phyloP scores from a whole-genome alignment of 2,797 vertebrate species.

The Sciaenops ocellatus region DNA sequence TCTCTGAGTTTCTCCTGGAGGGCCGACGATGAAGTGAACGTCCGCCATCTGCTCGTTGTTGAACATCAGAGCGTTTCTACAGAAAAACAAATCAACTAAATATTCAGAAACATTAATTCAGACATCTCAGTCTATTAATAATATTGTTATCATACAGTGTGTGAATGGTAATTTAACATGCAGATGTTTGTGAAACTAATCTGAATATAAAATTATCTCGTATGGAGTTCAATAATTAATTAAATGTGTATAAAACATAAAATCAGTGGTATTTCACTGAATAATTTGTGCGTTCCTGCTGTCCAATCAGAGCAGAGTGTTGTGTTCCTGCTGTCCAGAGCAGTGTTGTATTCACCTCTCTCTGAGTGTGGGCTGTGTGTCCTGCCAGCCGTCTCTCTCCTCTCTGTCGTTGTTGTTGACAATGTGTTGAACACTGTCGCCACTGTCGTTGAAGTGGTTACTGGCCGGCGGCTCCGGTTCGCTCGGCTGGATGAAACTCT shows the following conservation, averaged over 20 bases:
- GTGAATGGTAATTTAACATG: too few relatives aligned
- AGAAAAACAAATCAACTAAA: not conserved
- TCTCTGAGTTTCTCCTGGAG: slow-evolving; percentile 87
- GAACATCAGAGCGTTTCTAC: slow-evolving; percentile 96
- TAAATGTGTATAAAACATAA: too few relatives aligned
- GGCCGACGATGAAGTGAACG: slow-evolving; percentile 93
- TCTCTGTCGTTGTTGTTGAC: slow-evolving; percentile 87
- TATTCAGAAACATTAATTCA: too few relatives aligned
- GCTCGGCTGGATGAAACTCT: slow-evolving; percentile 57
- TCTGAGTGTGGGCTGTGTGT: slow-evolving; percentile 90
- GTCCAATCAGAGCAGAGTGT: slow-evolving; percentile 3
- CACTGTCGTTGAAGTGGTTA: slow-evolving; percentile 30
- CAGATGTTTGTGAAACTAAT: too few relatives aligned
- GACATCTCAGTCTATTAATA: too few relatives aligned
- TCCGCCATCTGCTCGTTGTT: slow-evolving; percentile 98
- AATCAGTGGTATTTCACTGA: not conserved
- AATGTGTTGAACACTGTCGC: slow-evolving; percentile 73
- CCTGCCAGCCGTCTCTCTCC: slow-evolving; percentile 86
- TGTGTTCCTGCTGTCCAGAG: not conserved
- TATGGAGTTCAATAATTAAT: too few relatives aligned
- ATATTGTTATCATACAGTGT: too few relatives aligned
- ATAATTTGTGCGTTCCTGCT: not conserved
- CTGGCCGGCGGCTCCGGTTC: slow-evolving; percentile 63
- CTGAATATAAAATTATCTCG: too few relatives aligned
- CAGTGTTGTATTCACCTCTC: slow-evolving; percentile 82